Percentiles rank a stretch among this genome's conserved stretches.
These are phyloP conservation scores for Drosophila novamexicana DNA, from an alignment of 1,140 invertebrate species.

Conservation along the genomic window DNA sequence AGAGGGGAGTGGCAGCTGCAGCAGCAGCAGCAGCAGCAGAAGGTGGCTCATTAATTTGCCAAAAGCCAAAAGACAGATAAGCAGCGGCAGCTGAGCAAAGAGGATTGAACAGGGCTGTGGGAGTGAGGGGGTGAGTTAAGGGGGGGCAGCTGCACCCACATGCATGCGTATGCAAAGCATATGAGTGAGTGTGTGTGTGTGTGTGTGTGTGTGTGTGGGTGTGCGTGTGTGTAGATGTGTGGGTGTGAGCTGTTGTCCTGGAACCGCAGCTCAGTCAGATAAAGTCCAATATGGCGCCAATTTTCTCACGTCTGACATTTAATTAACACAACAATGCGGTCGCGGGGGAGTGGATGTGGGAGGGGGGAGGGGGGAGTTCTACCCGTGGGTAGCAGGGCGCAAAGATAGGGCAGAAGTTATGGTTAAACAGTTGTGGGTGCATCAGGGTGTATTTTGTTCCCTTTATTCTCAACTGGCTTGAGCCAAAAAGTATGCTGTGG, in stretches of 20 bases:
- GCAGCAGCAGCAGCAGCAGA: slow-evolving; percentile 36
- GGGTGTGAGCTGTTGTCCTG: slow-evolving; percentile 1
- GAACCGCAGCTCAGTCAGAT: slow-evolving; percentile 60
- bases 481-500: slow-evolving; percentile 58
- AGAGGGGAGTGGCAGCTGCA: slow-evolving; percentile 24
- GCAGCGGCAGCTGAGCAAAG: slow-evolving; percentile 51
- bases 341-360: neutral
- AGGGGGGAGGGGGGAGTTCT: neutral
- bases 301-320: slow-evolving; percentile 83
- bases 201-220: slow-evolving; percentile 3
- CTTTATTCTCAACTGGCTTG: neutral
- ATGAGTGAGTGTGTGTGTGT: neutral
- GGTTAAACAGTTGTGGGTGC: slow-evolving; percentile 11
- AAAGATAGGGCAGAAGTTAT: slow-evolving; percentile 18
- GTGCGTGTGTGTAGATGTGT: slow-evolving; percentile 3
- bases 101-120: slow-evolving; percentile 22
- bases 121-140: too few species aligned
- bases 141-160: slow-evolving; percentile 14
- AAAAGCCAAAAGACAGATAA: slow-evolving; percentile 81
- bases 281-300: slow-evolving; percentile 83
- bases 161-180: slow-evolving; percentile 47
- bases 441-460: neutral
- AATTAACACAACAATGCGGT: slow-evolving; percentile 81
- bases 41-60: slow-evolving; percentile 83
- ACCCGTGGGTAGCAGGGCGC: neutral